Base-by-base conservation (phyloP, 2,888 invertebrate genomes). In the Deilephila porcellus region DNA sequence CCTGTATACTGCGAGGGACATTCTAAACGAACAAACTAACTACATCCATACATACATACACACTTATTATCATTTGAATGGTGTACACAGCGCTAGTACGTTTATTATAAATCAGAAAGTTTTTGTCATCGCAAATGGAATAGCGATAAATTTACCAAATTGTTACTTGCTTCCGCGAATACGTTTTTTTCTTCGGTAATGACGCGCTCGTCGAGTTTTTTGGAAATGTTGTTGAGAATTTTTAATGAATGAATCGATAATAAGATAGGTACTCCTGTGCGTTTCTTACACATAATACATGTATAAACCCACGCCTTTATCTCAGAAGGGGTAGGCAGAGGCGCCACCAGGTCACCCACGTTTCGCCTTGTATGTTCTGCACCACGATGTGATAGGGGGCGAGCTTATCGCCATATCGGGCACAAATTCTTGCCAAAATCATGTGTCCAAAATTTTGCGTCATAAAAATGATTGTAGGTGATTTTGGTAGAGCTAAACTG, bases 1-100 rank as follows among this genome's bases (percentile, higher is more conserved):
- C 89, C 87, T 84, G 77, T 83, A 82, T 80, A 11, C 80, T 85
- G 84, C 82, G 83, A 83, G 84, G 80, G 80, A 83, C 82, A 84
- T 85, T 81, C 80, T 82, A 83, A 82, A 82, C 82, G 79, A 80
- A 71, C 67, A 75, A 67, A 70, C 56, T 56, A 70, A 63, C 62
- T 45, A 60, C 56, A 25, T 25, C 0, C 25, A 60, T 62, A 70
- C 20, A 25, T 25, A 25, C 25, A 60, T 62, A 70, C 20, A 53
- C 32, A 34, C 63, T 71, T 71, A 63, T 73, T 72, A 52, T 63
- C 37, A 34, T 60, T 8, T 25, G 19, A 37, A 25, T 63, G 56
- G 56, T 56, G 71, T 56, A 63, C 7, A 19, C 37, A 32, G 60
- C 20, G 29, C n/a, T 37, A 25, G 19, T 19, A 29, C 29, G 19